Evolutionary conservation across 2,113 vertebrate genomes (phyloP).

Genomic region (Chionis minor): DNA sequence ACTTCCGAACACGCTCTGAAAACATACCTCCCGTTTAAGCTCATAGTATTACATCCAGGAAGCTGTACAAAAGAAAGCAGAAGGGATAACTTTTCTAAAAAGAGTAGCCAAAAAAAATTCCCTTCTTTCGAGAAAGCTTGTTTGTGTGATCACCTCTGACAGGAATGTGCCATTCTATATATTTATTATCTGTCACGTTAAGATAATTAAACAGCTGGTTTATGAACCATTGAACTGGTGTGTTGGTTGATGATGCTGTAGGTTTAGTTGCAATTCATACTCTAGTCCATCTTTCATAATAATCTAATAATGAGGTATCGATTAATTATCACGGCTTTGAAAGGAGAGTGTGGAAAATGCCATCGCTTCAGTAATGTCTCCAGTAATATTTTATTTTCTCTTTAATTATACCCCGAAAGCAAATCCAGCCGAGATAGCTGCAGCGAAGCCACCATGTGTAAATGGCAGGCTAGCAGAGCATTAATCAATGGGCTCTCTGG

Average conservation of each 20-base stretch:
- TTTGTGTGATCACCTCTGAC: not conserved
- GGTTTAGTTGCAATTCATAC: constrained; percentile 20
- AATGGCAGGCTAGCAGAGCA: constrained; percentile 8
- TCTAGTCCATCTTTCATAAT: constrained; percentile 37
- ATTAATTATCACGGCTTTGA: constrained; percentile 29
- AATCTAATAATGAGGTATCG: constrained; percentile 35
- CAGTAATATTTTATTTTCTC: constrained; percentile 31
- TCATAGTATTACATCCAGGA: not conserved
- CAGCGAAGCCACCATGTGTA: not conserved
- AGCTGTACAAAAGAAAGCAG: not conserved
- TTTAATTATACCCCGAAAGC: constrained; percentile 27
- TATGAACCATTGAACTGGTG: constrained; percentile 28
- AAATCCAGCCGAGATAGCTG: not conserved
- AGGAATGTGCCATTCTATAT: not conserved
- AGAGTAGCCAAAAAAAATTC: not conserved
- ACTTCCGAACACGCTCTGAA: not conserved
- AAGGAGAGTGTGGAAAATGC: constrained; percentile 3
- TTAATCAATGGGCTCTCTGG: constrained; percentile 23
- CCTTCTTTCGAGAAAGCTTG: not conserved
- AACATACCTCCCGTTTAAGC: not conserved
- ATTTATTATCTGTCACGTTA: constrained; percentile 35
- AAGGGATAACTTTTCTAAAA: not conserved
- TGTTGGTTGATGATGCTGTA: not conserved
- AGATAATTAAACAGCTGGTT: constrained; percentile 31
- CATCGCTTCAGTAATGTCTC: not conserved